Evolutionary conservation across 2,113 vertebrate species (phyloP).

Genomic region (Cynoglossus semilaevis): DNA sequence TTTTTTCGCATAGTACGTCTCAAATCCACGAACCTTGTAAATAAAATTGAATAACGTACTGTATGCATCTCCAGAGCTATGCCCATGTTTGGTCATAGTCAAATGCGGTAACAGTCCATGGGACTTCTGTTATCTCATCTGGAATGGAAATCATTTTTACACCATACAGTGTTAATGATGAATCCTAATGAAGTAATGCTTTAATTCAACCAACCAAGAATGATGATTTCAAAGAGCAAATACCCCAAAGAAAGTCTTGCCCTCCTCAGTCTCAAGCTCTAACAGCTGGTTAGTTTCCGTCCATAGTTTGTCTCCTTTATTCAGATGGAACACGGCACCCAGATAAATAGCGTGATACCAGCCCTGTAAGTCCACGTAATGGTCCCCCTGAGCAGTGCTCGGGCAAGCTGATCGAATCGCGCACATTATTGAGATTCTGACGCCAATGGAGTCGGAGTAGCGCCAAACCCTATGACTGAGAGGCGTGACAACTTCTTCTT

Average conservation of each 20-base stretch:
- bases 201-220: neutral
- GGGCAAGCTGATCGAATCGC: constrained; percentile 66
- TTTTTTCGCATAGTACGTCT: too few relatives aligned
- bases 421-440: constrained; percentile 52
- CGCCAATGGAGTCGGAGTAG: constrained; percentile 41
- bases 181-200: neutral
- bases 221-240: constrained; percentile 69
- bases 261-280: constrained; percentile 49
- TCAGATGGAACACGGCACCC: constrained; percentile 73
- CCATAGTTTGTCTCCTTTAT: constrained; percentile 64
- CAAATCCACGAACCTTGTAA: too few relatives aligned
- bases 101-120: too few relatives aligned
- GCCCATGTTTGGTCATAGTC: too few relatives aligned
- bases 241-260: constrained; percentile 75
- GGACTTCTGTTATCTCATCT: too few relatives aligned
- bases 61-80: too few relatives aligned
- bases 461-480: constrained; percentile 68
- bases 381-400: neutral
- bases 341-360: constrained; percentile 76
- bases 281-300: constrained; percentile 55
- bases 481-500: neutral
- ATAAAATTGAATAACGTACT: too few relatives aligned
- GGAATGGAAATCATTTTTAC: too few relatives aligned
- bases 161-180: too few relatives aligned
- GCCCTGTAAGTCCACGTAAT: neutral